Conservation (phyloP, 2,113 vertebrate genomes). For the Rhinolophus sinicus region DNA sequence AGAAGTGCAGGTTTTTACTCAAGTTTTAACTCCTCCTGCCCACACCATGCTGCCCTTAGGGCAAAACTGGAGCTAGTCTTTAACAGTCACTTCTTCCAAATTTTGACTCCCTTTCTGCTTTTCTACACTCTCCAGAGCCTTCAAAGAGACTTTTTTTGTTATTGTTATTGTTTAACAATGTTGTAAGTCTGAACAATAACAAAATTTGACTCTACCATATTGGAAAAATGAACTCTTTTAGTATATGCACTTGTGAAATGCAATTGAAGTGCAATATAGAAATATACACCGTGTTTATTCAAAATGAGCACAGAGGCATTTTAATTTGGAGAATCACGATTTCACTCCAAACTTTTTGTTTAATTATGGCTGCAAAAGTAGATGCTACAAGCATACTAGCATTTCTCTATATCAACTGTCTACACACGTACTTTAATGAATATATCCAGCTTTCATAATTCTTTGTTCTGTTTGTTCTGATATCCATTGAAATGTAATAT, state of each 20-base stretch:
- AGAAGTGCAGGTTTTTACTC: not conserved
- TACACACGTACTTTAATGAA: not conserved
- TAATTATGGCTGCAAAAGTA: not conserved
- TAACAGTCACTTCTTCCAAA: not conserved
- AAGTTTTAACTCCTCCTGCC: not conserved
- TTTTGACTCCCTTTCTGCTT: not conserved
- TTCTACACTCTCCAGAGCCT: not conserved
- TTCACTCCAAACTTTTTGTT: not conserved
- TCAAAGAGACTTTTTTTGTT: not conserved
- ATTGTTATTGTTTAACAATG: not conserved
- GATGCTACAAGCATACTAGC: not conserved
- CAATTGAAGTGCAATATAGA: not conserved
- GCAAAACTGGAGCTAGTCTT: not conserved
- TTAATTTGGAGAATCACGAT: not conserved
- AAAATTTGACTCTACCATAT: not conserved
- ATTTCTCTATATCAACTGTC: not conserved
- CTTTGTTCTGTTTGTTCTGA: not conserved
- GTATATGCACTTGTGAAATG: not conserved
- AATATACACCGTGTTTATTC: not conserved
- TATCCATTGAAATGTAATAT: not conserved
- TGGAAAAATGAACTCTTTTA: not conserved
- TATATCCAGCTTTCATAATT: not conserved
- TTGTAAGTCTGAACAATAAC: not conserved
- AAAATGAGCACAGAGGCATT: not conserved
- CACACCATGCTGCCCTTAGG: not conserved